Evolutionary conservation across 2,797 vertebrate species (phyloP), one percentile per base, ranked within the genome.

Genomic region (Fringilla coelebs): DNA sequence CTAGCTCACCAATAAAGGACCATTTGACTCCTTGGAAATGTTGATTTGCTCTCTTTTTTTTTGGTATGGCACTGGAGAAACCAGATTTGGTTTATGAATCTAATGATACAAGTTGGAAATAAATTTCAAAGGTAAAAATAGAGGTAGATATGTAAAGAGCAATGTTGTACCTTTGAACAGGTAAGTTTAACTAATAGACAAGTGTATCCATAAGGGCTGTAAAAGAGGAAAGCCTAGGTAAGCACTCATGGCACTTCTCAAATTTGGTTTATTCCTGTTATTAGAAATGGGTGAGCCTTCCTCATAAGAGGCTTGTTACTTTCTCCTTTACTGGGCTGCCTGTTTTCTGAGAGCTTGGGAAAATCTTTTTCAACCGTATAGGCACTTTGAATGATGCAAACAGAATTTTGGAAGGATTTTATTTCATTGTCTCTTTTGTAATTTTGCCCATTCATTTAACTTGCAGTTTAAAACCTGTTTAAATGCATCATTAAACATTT

Each of bases 141-240:
- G 29, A 77, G 17, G 17, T 34, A 34, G 10, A 20, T 87, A 38
- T 41, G 66, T 74, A 68, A 89, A 68, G 28, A 68, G 22, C 13
- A 49, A 18, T 31, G 12, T 51, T 71, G 36, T 17, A 26, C 19
- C 32, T 86, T 63, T 72, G 43, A 66, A 51, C 18, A 62, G 32
- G 3, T 65, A 45, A 61, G 7, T 90, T 86, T 70, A 65, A 17
- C 34, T 46, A 91, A 72, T 83, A 68, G 57, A 49, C 11, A 32
- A 7, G 17, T 51, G 31, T n/a, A 49, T 14, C 34, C 2, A 0
- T 38, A 17, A 63, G 15, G 5, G 1, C 13, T 49, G 22, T 45
- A 61, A 76, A 77, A 65, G 16, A 77, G 20, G 22, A 89, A 90
- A 78, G 22, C 11, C 31, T 3, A 1, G 5, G 14, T 51, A 45